Evolutionary conservation across 2,797 vertebrate species (phyloP), one percentile per base, ranked within the genome.

Genomic region (Onychomys leucogaster): DNA sequence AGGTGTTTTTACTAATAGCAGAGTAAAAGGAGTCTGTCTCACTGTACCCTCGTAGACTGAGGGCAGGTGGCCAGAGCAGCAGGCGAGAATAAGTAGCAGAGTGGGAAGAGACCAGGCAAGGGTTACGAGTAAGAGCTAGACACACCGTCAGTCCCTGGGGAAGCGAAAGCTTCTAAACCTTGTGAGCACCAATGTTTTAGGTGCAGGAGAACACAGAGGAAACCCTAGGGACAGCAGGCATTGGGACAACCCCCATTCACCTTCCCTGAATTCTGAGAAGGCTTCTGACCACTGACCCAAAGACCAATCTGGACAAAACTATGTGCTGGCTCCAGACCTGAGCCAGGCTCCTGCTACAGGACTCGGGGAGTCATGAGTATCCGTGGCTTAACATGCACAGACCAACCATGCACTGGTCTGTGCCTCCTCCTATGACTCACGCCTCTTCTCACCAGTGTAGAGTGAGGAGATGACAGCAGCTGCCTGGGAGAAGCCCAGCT

Each of bases 41-140:
- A 59, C 55, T 95, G 85, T 65, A 63, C 86, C 34, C 77, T 84
- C 27, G 59, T 57, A 86, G 59, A 63, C 32, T 85, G 65, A 91
- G 69, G 91, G 73, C 82, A 43, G 75, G 76, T 57, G 25, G 29
- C 27, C 69, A 67, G 49, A 83, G 57, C 86, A 92, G 76, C 25
- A 73, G 49, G 4, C 61, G 46, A 57, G 67, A 81, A 34, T 65
- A 46, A 32, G 63, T 27, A 84, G 76, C 90, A 93, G 63, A 92
- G 83, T 34, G 80, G 59, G 52, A 73, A 94, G 46, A 93, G 65
- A 92, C 91, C 7, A 6, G 23, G 65, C n/a, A 43, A 82, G 94
- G 89, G 91, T 97, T 76, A 86, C 32, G 63, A 97, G 92, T 82
- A 96, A 75, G 67, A 41, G 0, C 73, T 91, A 69, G 91, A 84